A percentile compares a stretch with the other conserved stretches of the same genome.
Conservation (phyloP, 2,797 vertebrate species). For the Acanthurus leucopareius region DNA sequence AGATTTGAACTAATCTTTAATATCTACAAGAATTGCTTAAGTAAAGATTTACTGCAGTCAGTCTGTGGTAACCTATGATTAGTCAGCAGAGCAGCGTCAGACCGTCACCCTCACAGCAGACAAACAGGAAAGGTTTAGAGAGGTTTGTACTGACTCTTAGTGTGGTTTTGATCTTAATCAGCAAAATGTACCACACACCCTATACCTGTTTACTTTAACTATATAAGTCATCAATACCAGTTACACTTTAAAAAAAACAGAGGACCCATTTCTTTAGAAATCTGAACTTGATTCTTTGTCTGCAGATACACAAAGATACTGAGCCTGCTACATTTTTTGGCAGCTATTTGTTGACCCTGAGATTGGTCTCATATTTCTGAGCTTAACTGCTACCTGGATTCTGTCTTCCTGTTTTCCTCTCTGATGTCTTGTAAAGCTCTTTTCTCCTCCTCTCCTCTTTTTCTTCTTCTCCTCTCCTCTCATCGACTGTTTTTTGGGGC, state of each 20-base stretch:
- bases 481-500: slow-evolving; percentile 11
- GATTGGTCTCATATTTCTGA: not conserved
- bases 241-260: not conserved
- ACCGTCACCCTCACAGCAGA: too few species aligned
- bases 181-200: not conserved
- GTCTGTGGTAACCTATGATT: not conserved
- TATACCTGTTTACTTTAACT: not conserved
- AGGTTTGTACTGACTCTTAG: not conserved
- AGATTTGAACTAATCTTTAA: too few species aligned
- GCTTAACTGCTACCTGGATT: slow-evolving; percentile 13
- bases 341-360: not conserved
- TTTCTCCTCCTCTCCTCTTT: not conserved
- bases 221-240: not conserved
- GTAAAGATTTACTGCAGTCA: not conserved
- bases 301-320: not conserved
- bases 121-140: not conserved
- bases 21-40: too few species aligned
- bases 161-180: not conserved
- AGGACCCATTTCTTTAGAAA: not conserved
- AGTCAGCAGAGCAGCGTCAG: not conserved
- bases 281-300: not conserved
- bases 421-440: not conserved
- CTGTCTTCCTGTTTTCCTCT: not conserved
- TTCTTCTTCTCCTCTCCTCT: not conserved
- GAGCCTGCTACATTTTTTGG: not conserved